These are phyloP conservation scores for Pachydiplax longipennis DNA, from an alignment of 2,888 invertebrate species.

Conservation along the genomic window DNA sequence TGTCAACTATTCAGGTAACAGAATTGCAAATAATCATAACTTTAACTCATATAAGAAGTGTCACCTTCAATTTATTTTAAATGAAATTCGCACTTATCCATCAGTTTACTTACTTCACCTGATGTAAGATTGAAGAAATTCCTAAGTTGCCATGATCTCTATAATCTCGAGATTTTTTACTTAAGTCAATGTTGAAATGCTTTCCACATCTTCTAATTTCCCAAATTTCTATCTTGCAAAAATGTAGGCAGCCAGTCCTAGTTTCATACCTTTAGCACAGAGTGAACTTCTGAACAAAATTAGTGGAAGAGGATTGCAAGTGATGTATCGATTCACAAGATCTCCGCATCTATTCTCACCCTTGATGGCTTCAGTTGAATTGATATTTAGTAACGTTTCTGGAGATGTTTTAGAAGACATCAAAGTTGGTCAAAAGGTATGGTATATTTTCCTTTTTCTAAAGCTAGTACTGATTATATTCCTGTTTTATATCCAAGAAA, in stretches of 20 bases:
- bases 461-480: not conserved
- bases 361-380: constrained; percentile 81
- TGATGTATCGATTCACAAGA: constrained; percentile 72
- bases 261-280: constrained; percentile 67
- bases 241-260: constrained; percentile 68
- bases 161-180: not conserved
- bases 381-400: constrained; percentile 78
- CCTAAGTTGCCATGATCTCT: too few species aligned
- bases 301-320: constrained; percentile 65
- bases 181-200: not conserved
- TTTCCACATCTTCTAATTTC: not conserved
- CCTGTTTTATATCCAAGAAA: not conserved
- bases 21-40: not conserved
- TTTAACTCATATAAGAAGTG: not conserved
- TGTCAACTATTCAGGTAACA: constrained; percentile 50
- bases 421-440: constrained; percentile 75
- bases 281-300: constrained; percentile 76
- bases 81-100: too few species aligned
- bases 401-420: constrained; percentile 72
- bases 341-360: constrained; percentile 83
- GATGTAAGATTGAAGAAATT: too few species aligned
- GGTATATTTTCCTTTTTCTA: constrained; percentile 40
- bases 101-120: too few species aligned
- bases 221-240: not conserved
- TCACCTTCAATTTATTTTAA: too few species aligned